Percentiles rank a stretch among this genome's conserved stretches.
phyloP scores from a whole-genome alignment of 2,113 vertebrate genomes.

The Microtus richardsoni region DNA sequence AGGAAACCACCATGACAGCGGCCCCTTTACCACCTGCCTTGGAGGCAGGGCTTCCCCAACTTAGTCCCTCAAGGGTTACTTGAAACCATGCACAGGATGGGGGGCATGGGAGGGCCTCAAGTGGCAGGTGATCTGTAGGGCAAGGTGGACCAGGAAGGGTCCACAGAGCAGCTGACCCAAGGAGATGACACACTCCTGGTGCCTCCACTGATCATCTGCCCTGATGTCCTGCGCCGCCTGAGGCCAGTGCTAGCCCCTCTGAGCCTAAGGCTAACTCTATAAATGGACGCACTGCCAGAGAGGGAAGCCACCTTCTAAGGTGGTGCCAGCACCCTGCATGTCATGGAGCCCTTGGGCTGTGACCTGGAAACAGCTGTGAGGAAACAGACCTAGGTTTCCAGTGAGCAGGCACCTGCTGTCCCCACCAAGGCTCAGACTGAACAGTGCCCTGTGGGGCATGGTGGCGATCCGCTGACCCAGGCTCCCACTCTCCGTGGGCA shows the following conservation, averaged over 20 bases:
- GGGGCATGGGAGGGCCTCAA: not conserved
- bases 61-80: not conserved
- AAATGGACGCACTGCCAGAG: not conserved
- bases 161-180: not conserved
- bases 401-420: not conserved
- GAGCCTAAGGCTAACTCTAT: not conserved
- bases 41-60: not conserved
- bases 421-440: fast-evolving
- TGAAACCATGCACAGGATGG: not conserved
- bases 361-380: not conserved
- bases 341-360: not conserved
- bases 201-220: not conserved
- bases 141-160: not conserved
- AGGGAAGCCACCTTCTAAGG: not conserved
- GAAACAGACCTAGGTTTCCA: not conserved
- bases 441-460: fast-evolving
- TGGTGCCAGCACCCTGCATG: not conserved
- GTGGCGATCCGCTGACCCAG: not conserved
- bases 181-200: no score
- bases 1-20: not conserved
- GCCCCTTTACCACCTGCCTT: not conserved
- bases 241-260: not conserved
- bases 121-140: not conserved
- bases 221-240: not conserved
- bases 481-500: fast-evolving